These are phyloP conservation scores for Saccopteryx bilineata DNA, from an alignment of 2,113 vertebrate genomes.

Conservation along the genomic window DNA sequence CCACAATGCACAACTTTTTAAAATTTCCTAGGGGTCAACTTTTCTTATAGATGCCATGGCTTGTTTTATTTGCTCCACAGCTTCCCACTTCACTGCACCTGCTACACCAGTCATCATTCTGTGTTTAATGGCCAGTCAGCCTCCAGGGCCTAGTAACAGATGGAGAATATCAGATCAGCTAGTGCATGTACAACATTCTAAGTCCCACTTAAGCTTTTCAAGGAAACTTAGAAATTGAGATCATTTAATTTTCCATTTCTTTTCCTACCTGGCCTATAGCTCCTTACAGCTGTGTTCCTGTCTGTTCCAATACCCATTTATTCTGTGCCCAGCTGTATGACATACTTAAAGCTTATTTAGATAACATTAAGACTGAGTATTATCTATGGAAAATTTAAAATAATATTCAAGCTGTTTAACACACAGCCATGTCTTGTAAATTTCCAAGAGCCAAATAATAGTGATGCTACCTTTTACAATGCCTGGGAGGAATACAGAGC, in stretches of 20 bases:
- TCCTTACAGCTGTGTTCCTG: not conserved
- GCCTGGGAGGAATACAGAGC: not conserved
- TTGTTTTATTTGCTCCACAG: conserved; percentile 80
- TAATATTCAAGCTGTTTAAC: conserved; percentile 42
- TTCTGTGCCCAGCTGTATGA: not conserved
- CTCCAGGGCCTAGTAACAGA: conserved; percentile 72
- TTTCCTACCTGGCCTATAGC: not conserved
- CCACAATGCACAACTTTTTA: conserved; percentile 40
- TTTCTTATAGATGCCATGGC: conserved; percentile 71
- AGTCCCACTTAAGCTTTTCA: conserved; percentile 52
- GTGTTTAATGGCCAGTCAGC: conserved; percentile 69
- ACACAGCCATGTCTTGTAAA: not conserved
- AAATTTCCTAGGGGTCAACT: conserved; percentile 68
- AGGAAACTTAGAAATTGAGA: conserved; percentile 50
- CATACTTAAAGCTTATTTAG: not conserved
- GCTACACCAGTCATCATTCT: conserved; percentile 69
- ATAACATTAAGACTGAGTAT: not conserved
- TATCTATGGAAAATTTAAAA: not conserved
- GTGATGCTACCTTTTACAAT: not conserved
- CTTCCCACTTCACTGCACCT: conserved; percentile 79
- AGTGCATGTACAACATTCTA: not conserved
- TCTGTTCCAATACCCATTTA: not conserved
- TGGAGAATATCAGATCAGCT: conserved; percentile 74
- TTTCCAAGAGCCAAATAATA: conserved; percentile 11
- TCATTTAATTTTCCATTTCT: conserved; percentile 38